Percentiles rank a stretch among this genome's conserved stretches.
Evolutionary conservation across 35 echinoderm and acorn worm genomes (phyloP).

Genomic region (Amphiura filiformis): DNA sequence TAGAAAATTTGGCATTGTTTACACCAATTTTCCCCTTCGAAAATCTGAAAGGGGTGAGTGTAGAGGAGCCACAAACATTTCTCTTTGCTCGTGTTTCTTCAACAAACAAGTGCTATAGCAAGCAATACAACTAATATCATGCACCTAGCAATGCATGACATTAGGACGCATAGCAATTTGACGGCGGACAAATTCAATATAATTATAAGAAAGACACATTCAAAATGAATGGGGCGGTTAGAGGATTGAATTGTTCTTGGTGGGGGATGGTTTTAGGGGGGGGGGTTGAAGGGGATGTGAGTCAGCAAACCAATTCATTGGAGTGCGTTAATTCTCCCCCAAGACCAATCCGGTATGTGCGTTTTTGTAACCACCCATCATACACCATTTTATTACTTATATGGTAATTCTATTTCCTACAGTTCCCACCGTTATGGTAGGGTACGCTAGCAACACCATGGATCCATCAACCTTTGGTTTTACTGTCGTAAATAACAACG

Average conservation of each 20-base stretch:
- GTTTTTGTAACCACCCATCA: background rate
- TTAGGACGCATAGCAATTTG: too few relatives aligned
- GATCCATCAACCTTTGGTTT: slow-evolving; percentile 84
- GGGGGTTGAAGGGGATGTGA: background rate
- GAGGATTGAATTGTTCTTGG: too few relatives aligned
- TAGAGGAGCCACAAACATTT: too few relatives aligned
- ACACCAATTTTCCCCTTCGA: background rate
- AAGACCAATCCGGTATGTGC: background rate
- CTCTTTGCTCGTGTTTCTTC: too few relatives aligned
- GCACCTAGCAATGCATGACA: too few relatives aligned
- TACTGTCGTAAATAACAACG: slow-evolving; percentile 78
- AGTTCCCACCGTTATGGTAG: slow-evolving; percentile 78
- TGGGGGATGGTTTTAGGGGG: background rate
- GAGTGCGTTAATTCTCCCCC: background rate
- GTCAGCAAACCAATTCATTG: background rate
- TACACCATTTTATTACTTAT: background rate
- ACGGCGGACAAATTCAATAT: too few relatives aligned
- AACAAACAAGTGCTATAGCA: too few relatives aligned
- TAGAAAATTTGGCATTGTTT: background rate
- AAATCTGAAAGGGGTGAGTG: too few relatives aligned
- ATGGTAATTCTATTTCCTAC: background rate
- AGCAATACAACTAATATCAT: too few relatives aligned
- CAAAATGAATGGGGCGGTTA: too few relatives aligned
- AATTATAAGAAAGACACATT: too few relatives aligned
- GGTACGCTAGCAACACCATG: slow-evolving; percentile 66